Evolutionary conservation across 2,888 invertebrate species (phyloP), one percentile per base, ranked within the genome.

Genomic region (Thera britannica): DNA sequence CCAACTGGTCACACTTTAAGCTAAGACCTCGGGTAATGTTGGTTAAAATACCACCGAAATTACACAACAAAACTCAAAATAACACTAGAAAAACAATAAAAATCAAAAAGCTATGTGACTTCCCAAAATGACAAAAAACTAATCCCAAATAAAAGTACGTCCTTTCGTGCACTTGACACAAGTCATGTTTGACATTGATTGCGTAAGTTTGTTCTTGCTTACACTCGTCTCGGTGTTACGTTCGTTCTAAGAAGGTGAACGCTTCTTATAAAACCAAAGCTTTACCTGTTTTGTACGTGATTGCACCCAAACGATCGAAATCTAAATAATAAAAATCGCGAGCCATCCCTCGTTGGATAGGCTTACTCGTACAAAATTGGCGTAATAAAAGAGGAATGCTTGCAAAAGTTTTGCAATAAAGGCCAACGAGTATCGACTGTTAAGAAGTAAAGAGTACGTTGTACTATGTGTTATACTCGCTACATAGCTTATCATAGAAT

Each of bases 311-410:
- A 75, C 89, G 89, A 90, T 91, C 88, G 86, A 90, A 90, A 91
- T 92, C 90, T 91, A 91, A 92, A 92, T 92, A 92, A 92, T 90
- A 92, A 90, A 92, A 90, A 91, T 90, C 86, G 89, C 86, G 81
- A 77, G 77, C 78, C 83, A 75, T 73, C 75, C 86, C 86, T 85
- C 83, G 83, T 83, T 81, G 88, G 86, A 90, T 91, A 89, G 92
- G 92, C 92, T 92, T 90, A 91, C 86, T 85, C 88, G 89, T 87
- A 91, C 92, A 90, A 92, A 93, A 93, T 93, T 93, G 92, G 90
- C 87, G 93, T 92, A 93, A 93, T 93, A 93, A 93, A 93, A 92
- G 92, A 90, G 93, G 88, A 93, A 93, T 92, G 93, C 91, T 87
- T 85, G 89, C 86, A 85, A 93, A 93, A 93, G 90, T 93, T 93